Conservation (phyloP, 2,797 vertebrate genomes). For the Phalloptychus januarius region DNA sequence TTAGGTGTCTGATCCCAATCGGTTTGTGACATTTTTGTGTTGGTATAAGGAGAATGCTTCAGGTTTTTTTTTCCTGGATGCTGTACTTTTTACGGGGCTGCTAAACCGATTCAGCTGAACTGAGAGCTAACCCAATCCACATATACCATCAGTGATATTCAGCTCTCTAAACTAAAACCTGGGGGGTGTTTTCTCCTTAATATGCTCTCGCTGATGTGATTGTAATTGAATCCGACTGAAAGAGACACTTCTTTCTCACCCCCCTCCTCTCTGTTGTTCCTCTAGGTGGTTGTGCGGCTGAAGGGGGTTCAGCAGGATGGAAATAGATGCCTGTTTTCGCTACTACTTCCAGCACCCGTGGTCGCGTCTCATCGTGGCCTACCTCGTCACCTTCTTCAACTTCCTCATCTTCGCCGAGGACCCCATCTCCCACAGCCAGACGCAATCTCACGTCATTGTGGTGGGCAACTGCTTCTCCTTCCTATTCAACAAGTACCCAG, state of each 20-base stretch:
- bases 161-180: slow-evolving; percentile 54
- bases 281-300: slow-evolving; percentile 75
- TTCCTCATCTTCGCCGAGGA: slow-evolving; percentile 98
- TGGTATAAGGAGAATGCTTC: slow-evolving; percentile 8
- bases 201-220: slow-evolving; percentile 47
- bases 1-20: not conserved
- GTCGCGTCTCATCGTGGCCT: slow-evolving; percentile 95
- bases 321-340: slow-evolving; percentile 91
- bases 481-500: slow-evolving; percentile 95
- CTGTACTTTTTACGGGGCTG: slow-evolving; percentile 11
- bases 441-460: slow-evolving; percentile 93
- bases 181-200: slow-evolving; percentile 56
- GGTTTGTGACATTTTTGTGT: not conserved
- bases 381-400: slow-evolving; percentile 98
- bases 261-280: slow-evolving; percentile 34
- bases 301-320: slow-evolving; percentile 85
- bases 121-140: slow-evolving; percentile 54
- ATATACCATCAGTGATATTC: slow-evolving; percentile 45
- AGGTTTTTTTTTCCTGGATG: not conserved
- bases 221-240: slow-evolving; percentile 57
- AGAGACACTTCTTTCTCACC: slow-evolving; percentile 25
- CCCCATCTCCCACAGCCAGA: slow-evolving; percentile 96
- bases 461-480: slow-evolving; percentile 99
- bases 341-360: slow-evolving; percentile 99
- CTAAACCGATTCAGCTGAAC: slow-evolving; percentile 33